Evolutionary conservation across 2,888 invertebrate species (phyloP), one percentile per base, ranked within the genome.

Genomic region (Epinotia nisella): DNA sequence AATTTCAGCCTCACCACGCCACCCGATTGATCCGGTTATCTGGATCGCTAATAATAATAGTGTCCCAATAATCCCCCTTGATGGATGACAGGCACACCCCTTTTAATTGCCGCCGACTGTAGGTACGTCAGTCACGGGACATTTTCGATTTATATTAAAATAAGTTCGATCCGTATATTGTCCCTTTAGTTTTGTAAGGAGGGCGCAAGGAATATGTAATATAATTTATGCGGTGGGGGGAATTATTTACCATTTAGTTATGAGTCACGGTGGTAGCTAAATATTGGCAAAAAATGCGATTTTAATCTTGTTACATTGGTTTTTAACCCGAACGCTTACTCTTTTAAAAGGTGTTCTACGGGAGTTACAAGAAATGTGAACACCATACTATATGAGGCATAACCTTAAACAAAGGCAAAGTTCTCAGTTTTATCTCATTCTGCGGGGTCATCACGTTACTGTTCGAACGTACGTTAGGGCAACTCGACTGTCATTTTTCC

Each of bases 111-210:
- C 87, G 75, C 84, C 86, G 85, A 87, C 87, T 85, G 85, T 86
- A 83, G 80, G 90, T 86, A 83, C 80, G 90, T 90, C 90, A 89
- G 84, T 89, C 90, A 89, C 83, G 83, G 82, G 77, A 83, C 84
- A 84, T 86, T 90, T 90, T 88, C 92, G 86, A 92, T 93, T 91
- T 92, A 91, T 92, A 93, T 92, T 92, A 92, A 92, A 92, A 92
- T 93, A 88, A 90, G 91, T 88, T 90, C 83, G 83, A 85, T 83
- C 82, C 79, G 49, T 17, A 71, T 51, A 80, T 79, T 76, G 78
- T 80, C 75, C 75, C 75, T 80, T 64, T 75, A 70, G 79, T 78
- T 82, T 80, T 80, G 81, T 80, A 79, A 76, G 64, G 55, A 66
- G 58, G 58, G 53, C 65, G 55, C 41, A 53, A 39, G 72, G 73